Conservation (phyloP, 2,797 vertebrate genomes). For the Sebastolobus altivelis region DNA sequence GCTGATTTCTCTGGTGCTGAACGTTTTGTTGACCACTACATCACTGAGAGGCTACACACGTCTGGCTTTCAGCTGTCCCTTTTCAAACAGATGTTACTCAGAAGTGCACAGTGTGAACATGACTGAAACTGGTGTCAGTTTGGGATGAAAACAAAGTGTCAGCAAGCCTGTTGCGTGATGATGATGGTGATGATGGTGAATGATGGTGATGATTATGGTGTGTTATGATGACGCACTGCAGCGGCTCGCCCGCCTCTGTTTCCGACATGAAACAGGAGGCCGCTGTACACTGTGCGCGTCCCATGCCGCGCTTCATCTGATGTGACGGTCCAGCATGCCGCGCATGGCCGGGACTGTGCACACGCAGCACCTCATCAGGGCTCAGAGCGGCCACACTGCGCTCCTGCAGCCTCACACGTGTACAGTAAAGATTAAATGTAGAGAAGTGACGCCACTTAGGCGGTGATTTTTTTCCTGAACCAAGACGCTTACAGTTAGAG, state of each 20-base stretch:
- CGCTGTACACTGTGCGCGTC: constrained; percentile 55
- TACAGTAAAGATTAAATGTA: constrained; percentile 21
- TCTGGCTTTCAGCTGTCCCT: constrained; percentile 37
- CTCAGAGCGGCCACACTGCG: constrained; percentile 61
- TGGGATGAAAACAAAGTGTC: constrained; percentile 36
- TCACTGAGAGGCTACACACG: constrained; percentile 28
- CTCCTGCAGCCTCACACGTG: constrained; percentile 42
- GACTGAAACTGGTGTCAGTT: constrained; percentile 48
- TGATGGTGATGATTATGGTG: constrained; percentile 23
- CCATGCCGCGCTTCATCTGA: constrained; percentile 65
- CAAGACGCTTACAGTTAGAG: constrained; percentile 16
- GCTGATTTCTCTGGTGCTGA: background rate
- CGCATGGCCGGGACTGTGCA: constrained; percentile 79
- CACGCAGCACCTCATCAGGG: constrained; percentile 77
- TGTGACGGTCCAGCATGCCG: constrained; percentile 74
- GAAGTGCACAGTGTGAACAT: constrained; percentile 79
- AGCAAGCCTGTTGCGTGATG: constrained; percentile 21
- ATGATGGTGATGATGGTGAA: constrained; percentile 27
- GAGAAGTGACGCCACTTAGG: constrained; percentile 43
- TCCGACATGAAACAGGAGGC: constrained; percentile 50
- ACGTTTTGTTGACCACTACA: constrained; percentile 34
- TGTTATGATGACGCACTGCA: constrained; percentile 43
- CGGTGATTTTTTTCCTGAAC: constrained; percentile 61
- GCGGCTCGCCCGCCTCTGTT: constrained; percentile 55
- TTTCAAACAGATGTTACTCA: constrained; percentile 70